Evolutionary conservation across 2,797 vertebrate genomes (phyloP), one percentile per base, ranked within the genome.

Genomic region (Eospalax fontanierii): DNA sequence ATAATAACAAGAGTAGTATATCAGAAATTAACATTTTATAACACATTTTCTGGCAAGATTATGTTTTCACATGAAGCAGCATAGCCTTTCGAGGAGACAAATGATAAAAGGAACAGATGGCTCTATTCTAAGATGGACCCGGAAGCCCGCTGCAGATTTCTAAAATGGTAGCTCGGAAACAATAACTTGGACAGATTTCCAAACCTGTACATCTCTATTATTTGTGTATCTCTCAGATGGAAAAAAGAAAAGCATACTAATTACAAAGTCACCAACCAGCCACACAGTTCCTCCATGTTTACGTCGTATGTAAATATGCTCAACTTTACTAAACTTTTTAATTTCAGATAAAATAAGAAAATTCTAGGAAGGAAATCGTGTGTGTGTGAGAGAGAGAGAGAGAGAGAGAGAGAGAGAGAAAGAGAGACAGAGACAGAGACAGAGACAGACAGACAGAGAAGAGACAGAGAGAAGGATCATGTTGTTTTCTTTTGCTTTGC

Each of bases 11-110:
- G 46, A 24, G 61, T 93, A 22, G 81, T 90, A 89, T 82, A 96
- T 87, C 8, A 73, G 38, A 95, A 96, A 92, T 96, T 97, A 87
- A 61, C 80, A 80, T 96, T 97, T 97, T 84, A 63, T 89, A 96
- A 94, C 87, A 95, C 79, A 92, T 0, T 95, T 75, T 97, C 92
- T 92, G 79, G 95, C 40, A 94, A n/a, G 81, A 95, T 76, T 46
- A 35, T 65, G 87, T 33, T 84, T 84, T 87, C 40, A 68, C 76
- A 40, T 73, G 65, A 85, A 95, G 38, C 80, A 96, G 94, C 96
- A 83, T 94, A 68, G 91, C 90, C 40, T 96, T 96, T 91, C 18
- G 43, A 87, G 83, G 65, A 94, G 84, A 96, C 82, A 84, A 85
- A 85, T 61, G 74, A 78, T 54, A 93, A 94, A 89, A 78, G 96